These are phyloP conservation scores for Morus bassanus DNA, from an alignment of 2,797 vertebrate species.

Conservation along the genomic window DNA sequence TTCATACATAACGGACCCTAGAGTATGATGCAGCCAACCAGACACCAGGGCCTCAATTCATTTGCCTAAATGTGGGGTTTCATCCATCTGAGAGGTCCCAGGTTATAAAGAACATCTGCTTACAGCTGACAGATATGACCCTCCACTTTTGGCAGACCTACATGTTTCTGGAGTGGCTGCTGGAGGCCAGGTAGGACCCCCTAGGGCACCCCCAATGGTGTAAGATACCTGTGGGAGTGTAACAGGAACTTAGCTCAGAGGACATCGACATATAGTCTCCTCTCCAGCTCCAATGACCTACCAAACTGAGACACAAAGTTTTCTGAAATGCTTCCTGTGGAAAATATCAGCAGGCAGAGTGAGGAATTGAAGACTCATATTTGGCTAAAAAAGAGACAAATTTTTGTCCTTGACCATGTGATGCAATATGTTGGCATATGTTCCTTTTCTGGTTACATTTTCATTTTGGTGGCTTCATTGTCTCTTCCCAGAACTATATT, in stretches of 20 bases:
- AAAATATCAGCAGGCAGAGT: not conserved
- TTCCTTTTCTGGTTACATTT: not conserved
- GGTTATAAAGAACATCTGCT: not conserved
- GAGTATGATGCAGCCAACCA: not conserved
- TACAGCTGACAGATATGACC: not conserved
- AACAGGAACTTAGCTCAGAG: not conserved
- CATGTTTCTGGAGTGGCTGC: not conserved
- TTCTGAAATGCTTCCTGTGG: not conserved
- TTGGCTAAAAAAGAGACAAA: not conserved
- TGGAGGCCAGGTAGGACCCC: not conserved
- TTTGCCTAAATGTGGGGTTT: not conserved
- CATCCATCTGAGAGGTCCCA: not conserved
- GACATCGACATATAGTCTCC: not conserved
- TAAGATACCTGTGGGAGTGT: not conserved
- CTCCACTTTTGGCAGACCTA: not conserved
- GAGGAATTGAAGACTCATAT: not conserved
- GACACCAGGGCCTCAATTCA: fast-evolving
- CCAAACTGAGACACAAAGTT: not conserved
- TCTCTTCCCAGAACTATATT: not conserved
- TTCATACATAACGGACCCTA: fast-evolving
- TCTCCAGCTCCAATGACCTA: not conserved
- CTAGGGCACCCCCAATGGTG: not conserved
- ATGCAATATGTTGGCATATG: not conserved
- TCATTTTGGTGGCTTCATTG: not conserved
- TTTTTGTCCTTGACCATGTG: not conserved